A percentile compares a stretch with the other conserved stretches of the same genome.
These are phyloP conservation scores for Tachysurus vachellii DNA, from an alignment of 2,113 vertebrate genomes.

Conservation along the genomic window DNA sequence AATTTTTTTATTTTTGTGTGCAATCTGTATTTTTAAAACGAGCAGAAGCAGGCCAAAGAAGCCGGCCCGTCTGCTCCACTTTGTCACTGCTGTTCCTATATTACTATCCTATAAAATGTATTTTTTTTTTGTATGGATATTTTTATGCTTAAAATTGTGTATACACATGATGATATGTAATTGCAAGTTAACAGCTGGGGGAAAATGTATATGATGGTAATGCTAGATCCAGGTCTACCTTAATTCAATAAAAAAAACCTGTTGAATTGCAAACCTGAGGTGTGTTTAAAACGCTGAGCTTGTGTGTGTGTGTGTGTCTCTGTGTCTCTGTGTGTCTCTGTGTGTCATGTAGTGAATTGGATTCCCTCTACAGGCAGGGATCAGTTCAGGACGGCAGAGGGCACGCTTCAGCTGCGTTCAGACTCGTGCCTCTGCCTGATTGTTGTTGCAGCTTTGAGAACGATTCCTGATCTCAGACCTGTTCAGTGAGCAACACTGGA, in stretches of 20 bases:
- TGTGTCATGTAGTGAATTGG: background rate
- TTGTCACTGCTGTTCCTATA: conserved; percentile 55
- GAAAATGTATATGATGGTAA: conserved; percentile 48
- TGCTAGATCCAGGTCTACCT: conserved; percentile 44
- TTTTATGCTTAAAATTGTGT: conserved; percentile 54
- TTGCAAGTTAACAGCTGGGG: conserved; percentile 47
- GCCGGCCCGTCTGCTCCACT: conserved; percentile 32
- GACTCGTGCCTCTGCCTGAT: background rate
- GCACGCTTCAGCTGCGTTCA: background rate
- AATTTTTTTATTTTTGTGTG: conserved; percentile 18
- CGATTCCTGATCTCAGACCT: background rate
- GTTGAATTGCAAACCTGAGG: conserved; percentile 29
- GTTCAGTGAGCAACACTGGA: background rate
- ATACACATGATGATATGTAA: conserved; percentile 49
- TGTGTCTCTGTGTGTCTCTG: too few relatives aligned
- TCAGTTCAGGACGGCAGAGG: conserved; percentile 35
- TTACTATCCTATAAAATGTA: conserved; percentile 49
- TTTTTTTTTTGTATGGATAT: conserved; percentile 55
- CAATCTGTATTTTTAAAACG: conserved; percentile 45
- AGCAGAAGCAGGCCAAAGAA: conserved; percentile 31
- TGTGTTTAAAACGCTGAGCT: background rate
- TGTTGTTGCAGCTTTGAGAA: background rate
- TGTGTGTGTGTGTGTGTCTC: background rate
- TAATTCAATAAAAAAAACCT: conserved; percentile 44
- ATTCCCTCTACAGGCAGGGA: background rate